Evolutionary conservation across 2,113 vertebrate genomes (phyloP), one percentile per base, ranked within the genome.

Genomic region (Notothenia rossii): DNA sequence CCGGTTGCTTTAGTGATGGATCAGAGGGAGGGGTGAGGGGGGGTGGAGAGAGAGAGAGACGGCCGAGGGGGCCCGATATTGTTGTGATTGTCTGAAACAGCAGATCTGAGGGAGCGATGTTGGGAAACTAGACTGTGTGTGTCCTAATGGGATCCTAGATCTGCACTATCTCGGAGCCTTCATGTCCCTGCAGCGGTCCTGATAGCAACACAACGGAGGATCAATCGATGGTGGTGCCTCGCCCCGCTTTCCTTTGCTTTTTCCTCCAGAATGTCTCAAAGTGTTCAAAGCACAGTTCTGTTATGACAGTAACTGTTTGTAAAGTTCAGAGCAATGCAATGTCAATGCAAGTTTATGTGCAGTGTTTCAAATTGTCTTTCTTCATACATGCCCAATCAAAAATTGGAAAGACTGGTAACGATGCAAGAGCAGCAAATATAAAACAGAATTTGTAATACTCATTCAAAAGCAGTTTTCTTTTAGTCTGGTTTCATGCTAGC

Each of bases 1-100:
- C 70, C 55, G 82, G 60, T 48, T 81, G 83, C 65, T 90, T 79
- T 70, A 80, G 22, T 85, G 86, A 86, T 85, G 83, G 83, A 83
- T 88, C 73, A 87, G 65, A 54, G 58, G 20, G 56, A 67, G 61
- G 59, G 62, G 46, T 36, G 62, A 45, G 17, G n/a, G 22, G 45
- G 53, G 70, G 45, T 48, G 70, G 61, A 50, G 62, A 54, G 45
- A 62, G 50, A n/a, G n/a, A 43, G 49, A 58, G 70, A 49, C 1
- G 25, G 76, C 13, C 3, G 18, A 62, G 33, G 73, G 77, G 33
- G 22, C 2, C 56, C 9, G 55, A 84, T 68, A 75, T 22, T 11
- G 53, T 72, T 74, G 72, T 75, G 62, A 80, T 55, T 66, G 78
- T 76, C 82, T 86, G 73, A 82, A 88, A 85, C 63, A 81, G 82